Evolutionary conservation across 2,113 vertebrate species (phyloP).

Genomic region (Mola mola): DNA sequence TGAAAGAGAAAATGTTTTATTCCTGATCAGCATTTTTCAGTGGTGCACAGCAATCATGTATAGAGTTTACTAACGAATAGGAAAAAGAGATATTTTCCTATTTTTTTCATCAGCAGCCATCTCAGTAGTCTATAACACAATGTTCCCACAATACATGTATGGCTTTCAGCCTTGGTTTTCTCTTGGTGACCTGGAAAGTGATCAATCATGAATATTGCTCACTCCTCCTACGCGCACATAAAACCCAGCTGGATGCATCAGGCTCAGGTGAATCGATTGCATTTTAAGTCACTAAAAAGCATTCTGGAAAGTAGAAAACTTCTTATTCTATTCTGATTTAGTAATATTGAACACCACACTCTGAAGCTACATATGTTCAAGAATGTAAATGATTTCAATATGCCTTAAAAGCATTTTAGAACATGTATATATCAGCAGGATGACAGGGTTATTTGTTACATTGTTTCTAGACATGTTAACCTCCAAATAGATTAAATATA

Average conservation of each 20-base stretch:
- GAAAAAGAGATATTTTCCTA: conserved; percentile 9
- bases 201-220: conserved; percentile 63
- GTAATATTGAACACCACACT: neutral
- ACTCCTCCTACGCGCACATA: conserved; percentile 27
- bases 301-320: neutral
- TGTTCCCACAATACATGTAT: conserved; percentile 27
- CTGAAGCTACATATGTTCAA: neutral
- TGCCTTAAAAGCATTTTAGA: conserved; percentile 3
- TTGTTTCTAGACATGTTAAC: conserved; percentile 6
- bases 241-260: conserved; percentile 38
- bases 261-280: conserved; percentile 29
- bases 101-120: conserved; percentile 18
- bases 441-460: conserved; percentile 10
- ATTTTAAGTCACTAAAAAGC: conserved; percentile 9
- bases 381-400: neutral
- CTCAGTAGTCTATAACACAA: conserved; percentile 21
- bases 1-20: neutral
- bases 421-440: neutral
- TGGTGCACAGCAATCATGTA: conserved; percentile 5
- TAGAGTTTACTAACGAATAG: neutral
- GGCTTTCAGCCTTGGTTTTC: conserved; percentile 21
- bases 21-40: neutral
- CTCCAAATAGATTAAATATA: conserved; percentile 15
- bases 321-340: neutral
- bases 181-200: conserved; percentile 23